These are phyloP conservation scores for Homarus gammarus DNA, from an alignment of 2,888 invertebrate genomes.

Conservation along the genomic window DNA sequence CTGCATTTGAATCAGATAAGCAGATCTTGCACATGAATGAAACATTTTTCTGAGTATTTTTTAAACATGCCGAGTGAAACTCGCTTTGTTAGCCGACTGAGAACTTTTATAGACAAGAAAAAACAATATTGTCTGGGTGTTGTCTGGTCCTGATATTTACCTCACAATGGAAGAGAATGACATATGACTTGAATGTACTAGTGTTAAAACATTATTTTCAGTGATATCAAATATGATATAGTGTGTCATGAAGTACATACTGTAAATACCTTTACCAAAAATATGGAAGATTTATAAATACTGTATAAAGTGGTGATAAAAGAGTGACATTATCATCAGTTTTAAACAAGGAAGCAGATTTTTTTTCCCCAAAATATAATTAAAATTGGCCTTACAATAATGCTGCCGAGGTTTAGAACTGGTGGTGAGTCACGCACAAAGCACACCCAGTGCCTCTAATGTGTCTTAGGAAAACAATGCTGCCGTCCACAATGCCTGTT, in stretches of 20 bases:
- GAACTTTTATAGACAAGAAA: neutral
- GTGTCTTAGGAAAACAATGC: constrained; percentile 61
- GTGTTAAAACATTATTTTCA: constrained; percentile 2
- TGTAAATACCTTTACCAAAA: constrained; percentile 4
- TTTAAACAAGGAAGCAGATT: neutral
- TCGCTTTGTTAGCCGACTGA: neutral
- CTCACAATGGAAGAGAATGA: neutral
- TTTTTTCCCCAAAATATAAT: constrained; percentile 7
- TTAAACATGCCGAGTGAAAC: neutral
- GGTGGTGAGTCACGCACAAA: constrained; percentile 12
- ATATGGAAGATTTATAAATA: neutral
- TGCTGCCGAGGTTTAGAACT: neutral
- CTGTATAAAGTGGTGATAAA: constrained; percentile 17
- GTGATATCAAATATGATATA: constrained; percentile 18
- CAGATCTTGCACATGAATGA: neutral
- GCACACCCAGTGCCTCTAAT: constrained; percentile 63
- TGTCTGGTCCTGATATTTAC: neutral
- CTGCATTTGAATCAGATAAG: neutral
- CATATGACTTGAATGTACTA: neutral
- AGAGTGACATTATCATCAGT: constrained; percentile 3
- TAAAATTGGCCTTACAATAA: constrained; percentile 10
- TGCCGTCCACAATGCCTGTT: constrained; percentile 69
- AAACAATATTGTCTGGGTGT: neutral
- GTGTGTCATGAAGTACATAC: constrained; percentile 13
- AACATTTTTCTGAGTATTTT: neutral